Percentiles rank a stretch among this genome's conserved stretches.
Evolutionary conservation across 2,113 vertebrate genomes (phyloP).

Genomic region (Gobiocypris rarus): DNA sequence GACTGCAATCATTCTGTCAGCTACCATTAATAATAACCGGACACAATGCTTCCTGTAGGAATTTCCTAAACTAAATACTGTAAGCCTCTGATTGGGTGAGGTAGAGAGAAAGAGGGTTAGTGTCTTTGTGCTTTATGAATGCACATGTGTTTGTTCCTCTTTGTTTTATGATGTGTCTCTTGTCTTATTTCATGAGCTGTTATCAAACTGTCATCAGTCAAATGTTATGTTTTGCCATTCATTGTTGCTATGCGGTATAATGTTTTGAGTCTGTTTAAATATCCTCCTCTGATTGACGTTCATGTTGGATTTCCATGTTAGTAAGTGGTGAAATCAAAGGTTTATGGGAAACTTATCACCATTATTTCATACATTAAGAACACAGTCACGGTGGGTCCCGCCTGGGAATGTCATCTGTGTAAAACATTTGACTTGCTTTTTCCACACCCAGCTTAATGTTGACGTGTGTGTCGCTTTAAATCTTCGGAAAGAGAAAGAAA

Average conservation of each 20-base stretch:
- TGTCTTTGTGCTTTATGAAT: neutral
- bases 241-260: neutral
- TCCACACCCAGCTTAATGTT: slow-evolving; percentile 23
- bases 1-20: slow-evolving; percentile 30
- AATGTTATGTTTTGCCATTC: slow-evolving; percentile 12
- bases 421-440: slow-evolving; percentile 14
- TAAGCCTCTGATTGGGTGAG: slow-evolving; percentile 20
- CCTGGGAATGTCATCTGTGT: slow-evolving; percentile 31
- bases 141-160: neutral
- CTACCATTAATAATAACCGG: slow-evolving; percentile 16
- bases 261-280: slow-evolving; percentile 41
- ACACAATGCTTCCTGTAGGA: slow-evolving; percentile 6
- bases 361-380: slow-evolving; percentile 44
- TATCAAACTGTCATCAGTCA: slow-evolving; percentile 47
- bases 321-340: slow-evolving; percentile 45
- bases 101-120: neutral
- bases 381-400: slow-evolving; percentile 4
- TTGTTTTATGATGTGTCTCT: too few relatives aligned
- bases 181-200: slow-evolving; percentile 12
- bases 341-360: slow-evolving; percentile 53
- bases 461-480: slow-evolving; percentile 4
- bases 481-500: slow-evolving; percentile 16
- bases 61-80: slow-evolving; percentile 15
- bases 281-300: slow-evolving; percentile 56
- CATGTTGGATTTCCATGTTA: slow-evolving; percentile 50